Evolutionary conservation across 2,797 vertebrate genomes (phyloP), one percentile per base, ranked within the genome.

Genomic region (Danio tinwini): DNA sequence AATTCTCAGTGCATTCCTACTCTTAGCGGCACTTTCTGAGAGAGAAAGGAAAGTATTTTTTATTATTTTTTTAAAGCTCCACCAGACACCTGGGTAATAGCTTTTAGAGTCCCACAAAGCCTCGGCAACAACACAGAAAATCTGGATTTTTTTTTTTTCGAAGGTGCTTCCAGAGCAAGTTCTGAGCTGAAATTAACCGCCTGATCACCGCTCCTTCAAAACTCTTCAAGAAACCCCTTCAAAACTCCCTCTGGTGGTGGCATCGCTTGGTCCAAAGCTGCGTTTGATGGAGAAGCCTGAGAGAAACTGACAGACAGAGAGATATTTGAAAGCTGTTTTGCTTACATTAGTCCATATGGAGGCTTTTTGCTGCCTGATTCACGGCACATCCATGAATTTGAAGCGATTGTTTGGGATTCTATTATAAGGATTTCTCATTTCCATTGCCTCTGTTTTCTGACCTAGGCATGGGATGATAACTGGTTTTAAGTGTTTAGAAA

Each of bases 221-320:
- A 76, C 63, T 79, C 53, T 82, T 76, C 73, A 69, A 65, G 69
- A 39, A 40, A 81, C 49, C 71, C 72, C 21, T 74, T 86, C 79
- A 85, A 74, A 71, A 63, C 76, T 83, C 76, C 75, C 78, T 81
- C 83, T 80, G 83, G 75, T 80, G 83, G 76, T 76, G 39, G 74
- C 44, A 82, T 53, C 8, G 64, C n/a, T 64, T 76, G 74, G 37
- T 81, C 69, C 53, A 62, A 80, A 42, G 63, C 56, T 16, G 52
- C 1, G 45, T 56, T 56, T n/a, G 55, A 69, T 64, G 71, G 53
- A 17, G 5, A 55, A 56, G 74, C 9, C 10, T 13, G 58, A 67
- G 17, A n/a, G 13, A 68, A 59, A 65, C 72, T 55, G 71, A 50
- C 8, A 40, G 56, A 13, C 37, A 61, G 42, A 77, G 39, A 49